Conservation (phyloP, 2,797 vertebrate genomes). For the Mastacembelus armatus region DNA sequence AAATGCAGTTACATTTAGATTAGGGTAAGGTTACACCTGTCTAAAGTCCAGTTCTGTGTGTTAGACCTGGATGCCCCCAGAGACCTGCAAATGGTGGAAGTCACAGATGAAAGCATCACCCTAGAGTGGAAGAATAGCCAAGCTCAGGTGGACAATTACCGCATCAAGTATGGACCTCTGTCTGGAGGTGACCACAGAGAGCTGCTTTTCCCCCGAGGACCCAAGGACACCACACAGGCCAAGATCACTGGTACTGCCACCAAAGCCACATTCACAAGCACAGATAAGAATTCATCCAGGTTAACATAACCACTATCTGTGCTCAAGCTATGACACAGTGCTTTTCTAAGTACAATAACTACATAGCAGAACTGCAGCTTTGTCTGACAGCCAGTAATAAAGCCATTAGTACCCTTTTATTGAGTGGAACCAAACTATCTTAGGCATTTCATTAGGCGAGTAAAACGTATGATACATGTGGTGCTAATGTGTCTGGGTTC, state of each 20-base stretch:
- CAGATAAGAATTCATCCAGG: not conserved
- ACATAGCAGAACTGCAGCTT: too few species aligned
- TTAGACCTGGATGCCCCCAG: slow-evolving; percentile 93
- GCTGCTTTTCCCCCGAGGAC: slow-evolving; percentile 86
- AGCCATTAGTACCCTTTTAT: not conserved
- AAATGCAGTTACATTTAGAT: not conserved
- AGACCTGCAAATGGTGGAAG: slow-evolving; percentile 87
- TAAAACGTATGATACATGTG: not conserved
- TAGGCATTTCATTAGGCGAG: not conserved
- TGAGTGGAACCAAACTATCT: not conserved
- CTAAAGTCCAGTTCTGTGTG: slow-evolving; percentile 27
- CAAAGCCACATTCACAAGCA: not conserved
- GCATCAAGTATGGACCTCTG: slow-evolving; percentile 95
- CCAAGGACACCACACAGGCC: slow-evolving; percentile 87
- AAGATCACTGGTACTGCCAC: slow-evolving; percentile 88
- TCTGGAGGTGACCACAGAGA: slow-evolving; percentile 94
- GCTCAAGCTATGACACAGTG: not conserved
- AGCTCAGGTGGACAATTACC: slow-evolving; percentile 87
- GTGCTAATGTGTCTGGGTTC: not conserved
- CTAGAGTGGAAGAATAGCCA: slow-evolving; percentile 94
- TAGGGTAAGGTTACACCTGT: not conserved
- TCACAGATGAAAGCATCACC: slow-evolving; percentile 94
- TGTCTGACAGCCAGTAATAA: too few species aligned
- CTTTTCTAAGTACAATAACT: too few species aligned
- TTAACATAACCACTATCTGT: not conserved